Conservation (phyloP, 2,113 vertebrate genomes). For the Sterna hirundo region DNA sequence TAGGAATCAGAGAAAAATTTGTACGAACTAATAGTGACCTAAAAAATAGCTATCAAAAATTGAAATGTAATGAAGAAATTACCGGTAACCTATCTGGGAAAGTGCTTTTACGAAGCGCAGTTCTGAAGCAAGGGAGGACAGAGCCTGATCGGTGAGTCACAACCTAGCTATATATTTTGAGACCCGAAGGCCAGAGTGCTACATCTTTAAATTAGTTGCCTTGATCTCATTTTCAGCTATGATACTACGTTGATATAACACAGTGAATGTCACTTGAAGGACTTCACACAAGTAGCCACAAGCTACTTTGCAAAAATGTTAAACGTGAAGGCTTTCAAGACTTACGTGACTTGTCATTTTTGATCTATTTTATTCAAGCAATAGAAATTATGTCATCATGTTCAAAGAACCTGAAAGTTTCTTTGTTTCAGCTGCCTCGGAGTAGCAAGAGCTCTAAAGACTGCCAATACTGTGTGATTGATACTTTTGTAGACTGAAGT, state of each 20-base stretch:
- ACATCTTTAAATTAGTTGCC: background rate
- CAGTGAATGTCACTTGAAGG: background rate
- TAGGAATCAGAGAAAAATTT: background rate
- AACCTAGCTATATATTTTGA: background rate
- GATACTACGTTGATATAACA: background rate
- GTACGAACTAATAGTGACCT: background rate
- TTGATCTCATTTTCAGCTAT: background rate
- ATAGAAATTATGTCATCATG: background rate
- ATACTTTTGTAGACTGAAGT: background rate
- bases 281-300: background rate
- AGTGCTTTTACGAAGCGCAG: background rate
- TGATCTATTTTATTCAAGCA: background rate
- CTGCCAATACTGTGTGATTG: background rate
- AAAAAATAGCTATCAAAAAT: background rate
- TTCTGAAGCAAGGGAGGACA: background rate
- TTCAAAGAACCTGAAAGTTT: slow-evolving; percentile 2
- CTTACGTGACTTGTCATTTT: background rate
- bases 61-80: background rate
- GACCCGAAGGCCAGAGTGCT: background rate
- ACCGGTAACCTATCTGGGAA: background rate
- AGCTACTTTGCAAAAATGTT: background rate
- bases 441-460: background rate
- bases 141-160: background rate
- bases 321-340: background rate
- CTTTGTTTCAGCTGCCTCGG: background rate